Evolutionary conservation across 1,140 invertebrate species (phyloP).

Genomic region (Alviniconcha marisindica): DNA sequence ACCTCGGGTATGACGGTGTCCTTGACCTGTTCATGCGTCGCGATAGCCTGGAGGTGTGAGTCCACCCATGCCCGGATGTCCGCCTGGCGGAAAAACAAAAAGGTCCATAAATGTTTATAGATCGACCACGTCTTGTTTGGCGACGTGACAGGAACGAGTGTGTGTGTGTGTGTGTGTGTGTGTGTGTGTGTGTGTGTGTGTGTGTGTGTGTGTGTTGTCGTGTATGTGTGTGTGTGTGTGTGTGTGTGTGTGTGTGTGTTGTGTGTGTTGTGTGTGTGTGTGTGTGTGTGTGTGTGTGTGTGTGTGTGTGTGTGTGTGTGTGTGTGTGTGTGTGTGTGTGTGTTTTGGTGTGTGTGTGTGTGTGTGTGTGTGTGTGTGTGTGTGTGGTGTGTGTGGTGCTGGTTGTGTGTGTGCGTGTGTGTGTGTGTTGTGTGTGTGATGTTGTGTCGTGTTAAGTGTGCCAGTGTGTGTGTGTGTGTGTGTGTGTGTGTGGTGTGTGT

Average conservation of each 20-base stretch:
- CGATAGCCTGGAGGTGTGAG: constrained; percentile 38
- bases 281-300: not conserved
- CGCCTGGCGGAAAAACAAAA: constrained; percentile 46
- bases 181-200: not conserved
- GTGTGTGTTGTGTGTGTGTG: not conserved
- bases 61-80: constrained; percentile 56
- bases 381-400: not conserved
- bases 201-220: not conserved
- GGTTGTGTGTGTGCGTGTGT: too few relatives aligned
- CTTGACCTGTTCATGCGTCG: constrained; percentile 51
- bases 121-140: too few relatives aligned
- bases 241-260: not conserved
- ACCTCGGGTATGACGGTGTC: constrained; percentile 63
- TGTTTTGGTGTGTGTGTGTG: not conserved
- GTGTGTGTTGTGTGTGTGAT: too few relatives aligned
- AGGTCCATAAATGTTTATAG: too few relatives aligned
- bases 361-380: not conserved
- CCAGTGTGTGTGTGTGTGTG: not conserved
- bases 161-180: not conserved
- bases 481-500: not conserved
- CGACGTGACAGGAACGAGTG: not conserved
- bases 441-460: too few relatives aligned
- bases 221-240: not conserved
- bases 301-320: not conserved
- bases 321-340: not conserved